These are phyloP conservation scores for Eupristina koningsbergeri DNA, from an alignment of 1,140 invertebrate genomes.

Conservation along the genomic window DNA sequence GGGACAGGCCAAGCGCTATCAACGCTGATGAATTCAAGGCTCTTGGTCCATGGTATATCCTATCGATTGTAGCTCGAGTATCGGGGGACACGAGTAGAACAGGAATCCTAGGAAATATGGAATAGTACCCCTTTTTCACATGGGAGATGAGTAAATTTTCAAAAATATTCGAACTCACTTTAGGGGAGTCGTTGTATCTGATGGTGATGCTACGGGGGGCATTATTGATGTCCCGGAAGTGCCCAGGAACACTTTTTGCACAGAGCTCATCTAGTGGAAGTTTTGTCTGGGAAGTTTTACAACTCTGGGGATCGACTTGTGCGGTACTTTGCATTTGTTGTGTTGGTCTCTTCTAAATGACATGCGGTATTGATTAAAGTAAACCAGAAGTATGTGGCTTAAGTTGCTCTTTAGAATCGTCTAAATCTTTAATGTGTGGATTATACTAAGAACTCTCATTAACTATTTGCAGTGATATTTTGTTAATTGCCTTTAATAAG, in stretches of 20 bases:
- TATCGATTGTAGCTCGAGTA: constrained; percentile 13
- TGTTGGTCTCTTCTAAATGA: background rate
- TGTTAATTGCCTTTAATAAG: background rate
- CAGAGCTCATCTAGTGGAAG: background rate
- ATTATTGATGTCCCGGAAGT: background rate
- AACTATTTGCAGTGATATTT: background rate
- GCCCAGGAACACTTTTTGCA: background rate
- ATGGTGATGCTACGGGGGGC: no score
- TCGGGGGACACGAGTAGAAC: no score
- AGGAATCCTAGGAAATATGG: no score
- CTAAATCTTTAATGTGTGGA: background rate
- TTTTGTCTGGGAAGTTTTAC: background rate
- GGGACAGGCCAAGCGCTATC: background rate
- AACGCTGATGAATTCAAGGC: constrained; percentile 36
- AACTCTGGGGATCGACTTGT: background rate
- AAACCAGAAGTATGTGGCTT: background rate
- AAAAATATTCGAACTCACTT: background rate
- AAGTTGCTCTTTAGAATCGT: background rate
- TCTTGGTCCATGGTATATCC: background rate
- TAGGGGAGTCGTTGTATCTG: background rate
- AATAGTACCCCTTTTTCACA: no score
- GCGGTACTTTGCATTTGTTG: constrained; percentile 3
- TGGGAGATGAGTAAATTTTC: no score
- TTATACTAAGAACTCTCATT: background rate
- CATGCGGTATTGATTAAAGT: background rate